Evolutionary conservation across 2,888 invertebrate species (phyloP).

Genomic region (Drosophila neoperkinsi): DNA sequence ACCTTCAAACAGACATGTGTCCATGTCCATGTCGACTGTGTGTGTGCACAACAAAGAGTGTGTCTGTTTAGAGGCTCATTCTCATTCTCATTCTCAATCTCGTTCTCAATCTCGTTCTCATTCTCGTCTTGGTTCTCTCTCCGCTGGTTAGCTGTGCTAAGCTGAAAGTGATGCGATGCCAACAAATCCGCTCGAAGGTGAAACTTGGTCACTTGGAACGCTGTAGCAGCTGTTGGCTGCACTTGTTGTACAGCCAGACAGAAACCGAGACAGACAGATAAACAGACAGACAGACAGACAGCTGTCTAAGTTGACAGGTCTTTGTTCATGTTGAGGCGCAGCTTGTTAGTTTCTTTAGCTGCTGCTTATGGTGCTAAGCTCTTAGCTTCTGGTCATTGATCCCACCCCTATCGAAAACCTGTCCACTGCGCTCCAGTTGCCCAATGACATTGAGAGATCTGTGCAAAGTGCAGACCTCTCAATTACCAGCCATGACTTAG

Average conservation of each 20-base stretch:
- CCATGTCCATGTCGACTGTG: slow-evolving; percentile 35
- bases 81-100: slow-evolving; percentile 10
- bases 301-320: slow-evolving; percentile 28
- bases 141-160: slow-evolving; percentile 58
- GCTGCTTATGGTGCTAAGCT: slow-evolving; percentile 5
- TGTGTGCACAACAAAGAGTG: slow-evolving; percentile 28
- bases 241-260: slow-evolving; percentile 10
- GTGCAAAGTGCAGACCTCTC: slow-evolving; percentile 7
- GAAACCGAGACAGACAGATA: slow-evolving; percentile 1
- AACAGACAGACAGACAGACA: slow-evolving; percentile 11
- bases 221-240: slow-evolving; percentile 17
- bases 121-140: slow-evolving; percentile 14
- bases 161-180: slow-evolving; percentile 69
- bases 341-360: slow-evolving; percentile 30
- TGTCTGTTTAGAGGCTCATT: slow-evolving; percentile 1
- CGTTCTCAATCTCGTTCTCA: slow-evolving; percentile 11
- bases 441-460: slow-evolving; percentile 24
- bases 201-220: slow-evolving; percentile 65
- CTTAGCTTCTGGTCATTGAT: slow-evolving; percentile 27
- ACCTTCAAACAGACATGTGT: slow-evolving; percentile 55
- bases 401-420: slow-evolving; percentile 9
- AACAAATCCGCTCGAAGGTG: slow-evolving; percentile 63
- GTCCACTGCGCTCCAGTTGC: slow-evolving; percentile 23
- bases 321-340: slow-evolving; percentile 14
- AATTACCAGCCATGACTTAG: slow-evolving; percentile 19